Evolutionary conservation across 2,797 vertebrate genomes (phyloP), one percentile per base, ranked within the genome.

Genomic region (Paratrypauchen microcephalus): DNA sequence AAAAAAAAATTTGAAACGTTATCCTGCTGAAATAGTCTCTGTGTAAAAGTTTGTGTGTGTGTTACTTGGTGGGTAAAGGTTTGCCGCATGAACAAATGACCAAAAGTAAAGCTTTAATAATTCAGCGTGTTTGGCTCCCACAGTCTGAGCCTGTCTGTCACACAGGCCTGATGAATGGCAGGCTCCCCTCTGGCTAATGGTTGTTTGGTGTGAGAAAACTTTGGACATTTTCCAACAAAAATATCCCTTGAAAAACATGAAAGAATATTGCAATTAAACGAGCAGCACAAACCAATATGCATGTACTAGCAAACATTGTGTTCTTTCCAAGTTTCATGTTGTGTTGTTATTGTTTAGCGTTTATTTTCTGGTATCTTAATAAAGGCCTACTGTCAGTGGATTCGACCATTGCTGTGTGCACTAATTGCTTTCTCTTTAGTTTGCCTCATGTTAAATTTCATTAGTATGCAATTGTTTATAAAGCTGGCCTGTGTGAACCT

Each of bases 81-180:
- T 36, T 18, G 50, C 67, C 63, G 6, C 61, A 82, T 83, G 30
- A 73, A 66, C 56, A 32, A 66, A 70, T 65, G 72, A 77, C 85
- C 56, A 57, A 59, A 30, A 80, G 73, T 58, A 48, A 72, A 61
- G 24, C 66, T 79, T 86, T 30, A 78, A 86, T 83, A 80, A 84
- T 84, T 80, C 73, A 85, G 21, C 13, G 0, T 57, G 60, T 68
- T 76, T 70, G 57, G 70, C 12, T 36, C 57, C 72, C 36, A 58
- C 67, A 73, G 55, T 69, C 32, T 47, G 58, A 72, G 48, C 47
- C 70, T 68, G 71, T 70, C 73, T 74, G 66, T 69, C 72, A 61
- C 69, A 68, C 52, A 76, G 64, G 60, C 71, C 67, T 68, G 70
- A 79, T 75, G 66, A 74, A 61, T 67, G 65, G 59, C 21, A 48